These are phyloP conservation scores for Tanytarsus gracilentus DNA, from an alignment of 2,888 invertebrate species.

Conservation along the genomic window DNA sequence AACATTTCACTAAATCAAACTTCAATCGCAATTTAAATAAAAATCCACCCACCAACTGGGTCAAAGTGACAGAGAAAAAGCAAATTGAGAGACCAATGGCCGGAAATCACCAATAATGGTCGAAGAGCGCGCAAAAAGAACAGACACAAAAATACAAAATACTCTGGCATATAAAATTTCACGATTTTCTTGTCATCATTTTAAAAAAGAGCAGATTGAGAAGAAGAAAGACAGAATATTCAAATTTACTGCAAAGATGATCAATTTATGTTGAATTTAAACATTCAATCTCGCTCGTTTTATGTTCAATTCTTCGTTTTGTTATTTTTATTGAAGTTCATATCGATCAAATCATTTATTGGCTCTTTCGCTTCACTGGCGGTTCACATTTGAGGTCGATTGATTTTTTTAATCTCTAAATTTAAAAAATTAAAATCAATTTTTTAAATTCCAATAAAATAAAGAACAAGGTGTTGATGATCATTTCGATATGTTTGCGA, in stretches of 20 bases:
- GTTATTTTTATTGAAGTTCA: constrained; percentile 1
- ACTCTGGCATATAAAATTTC: neutral
- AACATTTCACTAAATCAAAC: too few relatives aligned
- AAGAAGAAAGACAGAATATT: constrained; percentile 11
- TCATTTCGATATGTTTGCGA: neutral
- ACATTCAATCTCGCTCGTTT: neutral
- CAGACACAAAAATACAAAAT: too few relatives aligned
- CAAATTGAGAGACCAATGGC: too few relatives aligned
- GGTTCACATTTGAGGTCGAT: too few relatives aligned
- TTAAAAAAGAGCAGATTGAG: neutral
- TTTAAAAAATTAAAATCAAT: too few relatives aligned
- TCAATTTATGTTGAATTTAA: constrained; percentile 1
- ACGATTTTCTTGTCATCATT: constrained; percentile 15
- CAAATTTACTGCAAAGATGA: neutral
- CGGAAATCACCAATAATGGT: constrained; percentile 23
- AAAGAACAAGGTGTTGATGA: neutral
- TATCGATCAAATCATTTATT: constrained; percentile 21
- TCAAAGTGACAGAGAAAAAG: too few relatives aligned
- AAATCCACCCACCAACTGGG: neutral
- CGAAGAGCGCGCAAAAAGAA: neutral
- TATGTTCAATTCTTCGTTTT: neutral
- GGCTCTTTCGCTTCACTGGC: too few relatives aligned
- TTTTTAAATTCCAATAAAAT: too few relatives aligned
- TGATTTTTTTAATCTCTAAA: too few relatives aligned
- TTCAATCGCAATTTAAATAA: too few relatives aligned